phyloP scores from a whole-genome alignment of 2,888 invertebrate genomes.

The Formica aserva region DNA sequence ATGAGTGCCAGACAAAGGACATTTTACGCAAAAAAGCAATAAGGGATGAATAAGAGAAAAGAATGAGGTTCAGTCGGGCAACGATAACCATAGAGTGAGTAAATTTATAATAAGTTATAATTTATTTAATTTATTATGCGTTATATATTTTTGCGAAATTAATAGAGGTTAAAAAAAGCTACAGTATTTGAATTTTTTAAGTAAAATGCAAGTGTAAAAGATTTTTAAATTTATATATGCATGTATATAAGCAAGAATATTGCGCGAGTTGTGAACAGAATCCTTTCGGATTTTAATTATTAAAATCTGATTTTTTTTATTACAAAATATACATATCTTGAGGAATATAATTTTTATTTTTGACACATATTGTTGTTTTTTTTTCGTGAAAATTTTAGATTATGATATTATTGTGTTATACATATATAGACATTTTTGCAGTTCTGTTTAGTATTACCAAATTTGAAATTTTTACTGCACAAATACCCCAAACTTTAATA shows the following conservation, averaged over 20 bases:
- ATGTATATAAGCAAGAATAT: not conserved
- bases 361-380: too few species aligned
- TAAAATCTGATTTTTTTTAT: not conserved
- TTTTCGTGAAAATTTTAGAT: not conserved
- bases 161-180: not conserved
- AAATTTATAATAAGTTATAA: not conserved
- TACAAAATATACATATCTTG: too few species aligned
- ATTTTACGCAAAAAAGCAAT: not conserved
- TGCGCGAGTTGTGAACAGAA: not conserved
- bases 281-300: not conserved
- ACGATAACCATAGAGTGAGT: not conserved
- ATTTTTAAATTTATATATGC: not conserved
- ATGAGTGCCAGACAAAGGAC: not conserved
- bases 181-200: not conserved
- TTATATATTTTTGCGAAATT: not conserved
- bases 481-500: not conserved
- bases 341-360: too few species aligned
- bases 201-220: not conserved
- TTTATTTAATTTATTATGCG: not conserved
- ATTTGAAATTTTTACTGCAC: not conserved
- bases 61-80: not conserved
- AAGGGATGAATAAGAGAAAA: not conserved
- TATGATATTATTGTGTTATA: not conserved
- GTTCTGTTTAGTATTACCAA: not conserved
- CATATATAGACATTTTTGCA: not conserved